phyloP scores from a whole-genome alignment of 1,140 invertebrate species.

The Drosophila hydei region DNA sequence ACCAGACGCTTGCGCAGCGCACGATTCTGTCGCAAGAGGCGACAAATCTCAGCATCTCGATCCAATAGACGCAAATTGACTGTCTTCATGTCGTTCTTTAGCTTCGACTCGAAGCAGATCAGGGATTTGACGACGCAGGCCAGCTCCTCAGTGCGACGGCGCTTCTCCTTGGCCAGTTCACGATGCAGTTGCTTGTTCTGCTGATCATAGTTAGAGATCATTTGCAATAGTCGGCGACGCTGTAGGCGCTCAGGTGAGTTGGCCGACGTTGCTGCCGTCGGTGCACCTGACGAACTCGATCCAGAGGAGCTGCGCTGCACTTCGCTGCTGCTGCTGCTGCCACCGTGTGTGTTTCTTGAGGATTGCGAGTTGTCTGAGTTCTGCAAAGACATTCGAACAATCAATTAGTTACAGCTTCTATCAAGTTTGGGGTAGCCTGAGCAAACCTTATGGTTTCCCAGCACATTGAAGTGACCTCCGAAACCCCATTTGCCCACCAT shows the following conservation, averaged over 20 bases:
- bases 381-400: slow-evolving; percentile 21
- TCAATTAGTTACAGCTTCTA: neutral
- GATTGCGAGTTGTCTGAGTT: slow-evolving; percentile 68
- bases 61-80: slow-evolving; percentile 87
- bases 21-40: slow-evolving; percentile 67
- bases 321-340: slow-evolving; percentile 46
- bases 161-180: slow-evolving; percentile 84
- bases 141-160: slow-evolving; percentile 87
- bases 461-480: slow-evolving; percentile 44
- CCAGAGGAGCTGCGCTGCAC: slow-evolving; percentile 62
- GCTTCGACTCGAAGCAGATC: slow-evolving; percentile 87
- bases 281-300: slow-evolving; percentile 55
- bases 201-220: slow-evolving; percentile 73
- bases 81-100: slow-evolving; percentile 88
- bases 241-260: slow-evolving; percentile 49
- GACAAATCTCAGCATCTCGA: slow-evolving; percentile 87
- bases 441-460: slow-evolving; percentile 45
- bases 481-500: slow-evolving; percentile 55
- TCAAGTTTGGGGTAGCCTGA: neutral
- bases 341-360: slow-evolving; percentile 33
- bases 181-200: slow-evolving; percentile 74
- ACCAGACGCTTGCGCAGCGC: slow-evolving; percentile 65
- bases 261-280: neutral
- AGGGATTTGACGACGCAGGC: slow-evolving; percentile 87
- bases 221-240: slow-evolving; percentile 64